Evolutionary conservation across 1,140 invertebrate species (phyloP).

Genomic region (Hyposmocoma kahamanoa): DNA sequence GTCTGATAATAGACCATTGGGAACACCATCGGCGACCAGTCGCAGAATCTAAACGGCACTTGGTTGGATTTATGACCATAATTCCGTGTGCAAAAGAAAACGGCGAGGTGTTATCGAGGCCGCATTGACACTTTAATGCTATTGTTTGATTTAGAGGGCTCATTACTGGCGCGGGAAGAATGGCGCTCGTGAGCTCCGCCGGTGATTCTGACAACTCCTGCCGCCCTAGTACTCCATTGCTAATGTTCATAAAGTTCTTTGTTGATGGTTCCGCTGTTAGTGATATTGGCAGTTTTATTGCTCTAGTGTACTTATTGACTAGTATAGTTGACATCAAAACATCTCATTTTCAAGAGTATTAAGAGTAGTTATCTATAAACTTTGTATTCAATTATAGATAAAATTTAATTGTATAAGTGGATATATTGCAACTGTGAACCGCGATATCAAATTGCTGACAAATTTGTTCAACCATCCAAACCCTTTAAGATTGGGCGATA

Average conservation of each 20-base stretch:
- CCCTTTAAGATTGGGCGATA: constrained; percentile 35
- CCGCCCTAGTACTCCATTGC: background rate
- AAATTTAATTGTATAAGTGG: too few species aligned
- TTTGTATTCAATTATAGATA: too few species aligned
- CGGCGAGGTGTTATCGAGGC: constrained; percentile 62
- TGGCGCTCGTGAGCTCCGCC: constrained; percentile 44
- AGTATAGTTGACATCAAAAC: too few species aligned
- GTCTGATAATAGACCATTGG: constrained; percentile 4
- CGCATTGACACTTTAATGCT: constrained; percentile 71
- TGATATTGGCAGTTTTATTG: too few species aligned
- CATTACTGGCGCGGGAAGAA: constrained; percentile 61
- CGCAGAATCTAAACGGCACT: constrained; percentile 35
- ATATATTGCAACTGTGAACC: constrained; percentile 1
- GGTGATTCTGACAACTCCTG: constrained; percentile 25
- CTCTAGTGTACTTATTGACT: too few species aligned
- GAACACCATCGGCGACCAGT: constrained; percentile 6
- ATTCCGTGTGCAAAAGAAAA: constrained; percentile 64
- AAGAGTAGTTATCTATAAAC: too few species aligned
- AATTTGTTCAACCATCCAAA: constrained; percentile 17
- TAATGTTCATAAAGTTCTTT: too few species aligned
- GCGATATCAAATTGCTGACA: constrained; percentile 1
- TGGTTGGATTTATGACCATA: constrained; percentile 60
- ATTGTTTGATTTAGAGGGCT: constrained; percentile 71
- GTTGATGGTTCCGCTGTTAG: too few species aligned
- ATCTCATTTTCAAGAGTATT: too few species aligned